Evolutionary conservation across 2,797 vertebrate species (phyloP).

Genomic region (Pogoniulus pusillus): DNA sequence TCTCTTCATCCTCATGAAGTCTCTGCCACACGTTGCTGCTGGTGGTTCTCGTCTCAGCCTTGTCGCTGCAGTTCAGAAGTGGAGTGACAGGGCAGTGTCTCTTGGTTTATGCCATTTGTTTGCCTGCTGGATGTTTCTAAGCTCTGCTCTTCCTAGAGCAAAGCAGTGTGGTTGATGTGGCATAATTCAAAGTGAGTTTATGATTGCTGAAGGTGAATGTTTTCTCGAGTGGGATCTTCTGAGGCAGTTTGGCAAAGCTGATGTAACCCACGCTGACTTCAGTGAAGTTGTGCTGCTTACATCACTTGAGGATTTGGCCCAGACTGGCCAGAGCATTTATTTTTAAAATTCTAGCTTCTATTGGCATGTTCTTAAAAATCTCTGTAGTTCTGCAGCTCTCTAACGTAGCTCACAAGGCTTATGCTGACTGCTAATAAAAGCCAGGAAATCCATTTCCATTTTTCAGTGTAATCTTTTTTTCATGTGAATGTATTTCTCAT

Average conservation of each 20-base stretch:
- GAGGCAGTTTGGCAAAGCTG: slow-evolving; percentile 26
- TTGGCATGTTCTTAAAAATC: slow-evolving; percentile 15
- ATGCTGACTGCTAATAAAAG: slow-evolving; percentile 51
- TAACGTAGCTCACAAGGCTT: slow-evolving; percentile 47
- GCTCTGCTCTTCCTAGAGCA: neutral
- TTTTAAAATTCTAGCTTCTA: slow-evolving; percentile 48
- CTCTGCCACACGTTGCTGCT: neutral
- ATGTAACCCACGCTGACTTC: neutral
- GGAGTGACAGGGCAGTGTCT: neutral
- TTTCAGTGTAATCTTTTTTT: slow-evolving; percentile 66
- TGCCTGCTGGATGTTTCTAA: neutral
- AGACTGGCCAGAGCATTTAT: slow-evolving; percentile 35
- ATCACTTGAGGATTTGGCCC: neutral
- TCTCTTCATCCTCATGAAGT: neutral
- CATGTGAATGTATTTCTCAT: slow-evolving; percentile 55
- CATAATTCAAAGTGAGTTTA: slow-evolving; percentile 7
- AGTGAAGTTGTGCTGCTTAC: neutral
- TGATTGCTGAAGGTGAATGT: neutral
- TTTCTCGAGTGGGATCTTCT: slow-evolving; percentile 3
- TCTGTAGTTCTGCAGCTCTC: slow-evolving; percentile 45
- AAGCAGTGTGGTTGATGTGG: neutral
- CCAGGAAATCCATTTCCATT: slow-evolving; percentile 46
- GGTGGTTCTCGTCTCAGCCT: neutral
- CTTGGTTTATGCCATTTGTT: neutral
- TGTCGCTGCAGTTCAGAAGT: rapidly evolving